phyloP scores from a whole-genome alignment of 2,113 vertebrate genomes.

The Trogon surrucura region DNA sequence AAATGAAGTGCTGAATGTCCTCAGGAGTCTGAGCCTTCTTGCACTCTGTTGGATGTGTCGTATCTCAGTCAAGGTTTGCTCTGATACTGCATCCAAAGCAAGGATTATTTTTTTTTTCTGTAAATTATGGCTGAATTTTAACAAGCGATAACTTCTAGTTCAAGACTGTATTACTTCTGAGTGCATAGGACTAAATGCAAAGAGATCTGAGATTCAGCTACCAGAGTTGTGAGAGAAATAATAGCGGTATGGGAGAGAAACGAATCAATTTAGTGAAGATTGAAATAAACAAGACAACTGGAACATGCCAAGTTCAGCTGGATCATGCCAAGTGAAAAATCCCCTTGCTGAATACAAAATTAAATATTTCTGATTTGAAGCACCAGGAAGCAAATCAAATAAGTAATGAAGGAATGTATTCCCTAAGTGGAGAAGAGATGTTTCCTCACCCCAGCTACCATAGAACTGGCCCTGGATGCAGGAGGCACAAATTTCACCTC shows the following conservation, averaged over 20 bases:
- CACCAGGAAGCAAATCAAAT: not conserved
- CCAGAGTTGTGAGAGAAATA: not conserved
- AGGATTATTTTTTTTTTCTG: not conserved
- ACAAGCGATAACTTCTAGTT: not conserved
- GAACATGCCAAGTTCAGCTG: not conserved
- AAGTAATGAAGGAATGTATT: not conserved
- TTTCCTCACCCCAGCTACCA: not conserved
- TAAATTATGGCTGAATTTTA: not conserved
- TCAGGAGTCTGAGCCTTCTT: not conserved
- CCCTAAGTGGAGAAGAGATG: not conserved
- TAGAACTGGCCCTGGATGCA: not conserved
- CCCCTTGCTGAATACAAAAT: not conserved
- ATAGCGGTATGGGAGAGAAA: not conserved
- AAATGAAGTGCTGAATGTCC: not conserved
- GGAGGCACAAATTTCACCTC: not conserved
- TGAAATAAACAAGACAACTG: not conserved
- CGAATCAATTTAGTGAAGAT: not conserved
- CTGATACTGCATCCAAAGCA: not conserved
- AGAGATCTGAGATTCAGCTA: not conserved
- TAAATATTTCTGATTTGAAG: not conserved
- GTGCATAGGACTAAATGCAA: not conserved
- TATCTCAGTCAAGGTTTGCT: not conserved
- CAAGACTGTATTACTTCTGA: not conserved
- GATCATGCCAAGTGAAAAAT: not conserved
- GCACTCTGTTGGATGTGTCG: fast-evolving